phyloP scores from a whole-genome alignment of 1,140 invertebrate species.

The Halesus radiatus region DNA sequence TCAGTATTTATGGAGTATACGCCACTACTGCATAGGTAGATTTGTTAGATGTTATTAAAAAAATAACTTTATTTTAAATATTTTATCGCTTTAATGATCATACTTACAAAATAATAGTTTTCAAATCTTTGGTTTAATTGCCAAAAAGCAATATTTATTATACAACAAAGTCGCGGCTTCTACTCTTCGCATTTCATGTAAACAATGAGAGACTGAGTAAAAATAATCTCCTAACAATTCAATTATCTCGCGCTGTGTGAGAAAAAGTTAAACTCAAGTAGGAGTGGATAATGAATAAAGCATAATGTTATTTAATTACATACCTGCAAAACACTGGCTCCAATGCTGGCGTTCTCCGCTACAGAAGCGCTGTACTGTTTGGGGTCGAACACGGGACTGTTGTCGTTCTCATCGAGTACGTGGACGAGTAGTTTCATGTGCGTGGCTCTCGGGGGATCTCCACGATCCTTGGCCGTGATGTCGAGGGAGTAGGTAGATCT shows the following conservation, averaged over 20 bases:
- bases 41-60: no score
- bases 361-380: slow-evolving; percentile 89
- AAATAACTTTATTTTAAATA: no score
- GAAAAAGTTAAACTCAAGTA: not conserved
- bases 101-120: no score
- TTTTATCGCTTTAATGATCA: no score
- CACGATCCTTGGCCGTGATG: slow-evolving; percentile 89
- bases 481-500: slow-evolving; percentile 84
- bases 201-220: slow-evolving; percentile 5
- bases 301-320: slow-evolving; percentile 44
- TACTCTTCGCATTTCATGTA: not conserved
- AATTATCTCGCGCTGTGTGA: not conserved
- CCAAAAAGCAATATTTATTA: no score
- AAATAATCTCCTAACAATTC: slow-evolving; percentile 3
- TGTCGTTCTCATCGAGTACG: slow-evolving; percentile 94
- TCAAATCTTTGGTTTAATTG: no score
- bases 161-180: no score
- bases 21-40: no score
- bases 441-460: slow-evolving; percentile 84
- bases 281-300: not conserved
- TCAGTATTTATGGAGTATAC: no score
- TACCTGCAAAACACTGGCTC: slow-evolving; percentile 89
- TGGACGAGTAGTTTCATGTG: slow-evolving; percentile 79
- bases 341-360: slow-evolving; percentile 93
- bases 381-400: slow-evolving; percentile 91